Base-by-base conservation (phyloP, 2,888 invertebrate genomes). In the Chelonus formosanus region DNA sequence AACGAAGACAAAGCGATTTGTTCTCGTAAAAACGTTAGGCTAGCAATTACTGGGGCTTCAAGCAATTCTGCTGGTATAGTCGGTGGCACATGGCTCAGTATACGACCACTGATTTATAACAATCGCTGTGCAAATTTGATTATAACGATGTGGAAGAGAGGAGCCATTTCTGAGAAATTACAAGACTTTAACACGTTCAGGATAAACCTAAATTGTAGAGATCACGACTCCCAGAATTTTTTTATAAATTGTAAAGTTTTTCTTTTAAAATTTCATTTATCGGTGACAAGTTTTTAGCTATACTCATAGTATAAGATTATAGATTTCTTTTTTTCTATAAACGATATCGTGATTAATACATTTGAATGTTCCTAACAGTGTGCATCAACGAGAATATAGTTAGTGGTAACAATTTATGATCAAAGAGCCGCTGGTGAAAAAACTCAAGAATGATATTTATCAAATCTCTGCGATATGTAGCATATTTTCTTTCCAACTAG, bases 81-180 rank as follows among this genome's bases (percentile, higher is more conserved):
- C 65, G 66, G 67, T 59, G 63, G 67, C 70, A 65, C 61, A 65
- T 68, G 66, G 68, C 65, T 63, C 52, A 47, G 64, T 58, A 56
- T 63, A 61, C 66, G 32, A 36, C 72, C 57, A 65, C 63, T 78
- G 77, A 80, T 80, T 80, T 80, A 79, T 74, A 74, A 72, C 75
- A 73, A 75, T 75, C 70, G 73, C 71, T 65, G 62, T 45, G 68
- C 60, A 63, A 63, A 68, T 65, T 66, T 58, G 65, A 68, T 68
- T 68, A 65, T 68, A 68, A 63, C 55, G 63, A 65, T 48, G 63
- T 54, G 54, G 43, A 48, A 43, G 32, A 47, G 50, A 48, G 53
- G 47, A 48, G 36, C 44, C 52, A 56, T 45, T 53, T n/a, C 48
- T 43, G 61, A 36, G 7, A 45, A 35, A 68, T 65, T 61, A 43